Percentiles rank a stretch among this genome's conserved stretches.
Conservation (phyloP, 2,113 vertebrate genomes). For the Entomyzon cyanotis region DNA sequence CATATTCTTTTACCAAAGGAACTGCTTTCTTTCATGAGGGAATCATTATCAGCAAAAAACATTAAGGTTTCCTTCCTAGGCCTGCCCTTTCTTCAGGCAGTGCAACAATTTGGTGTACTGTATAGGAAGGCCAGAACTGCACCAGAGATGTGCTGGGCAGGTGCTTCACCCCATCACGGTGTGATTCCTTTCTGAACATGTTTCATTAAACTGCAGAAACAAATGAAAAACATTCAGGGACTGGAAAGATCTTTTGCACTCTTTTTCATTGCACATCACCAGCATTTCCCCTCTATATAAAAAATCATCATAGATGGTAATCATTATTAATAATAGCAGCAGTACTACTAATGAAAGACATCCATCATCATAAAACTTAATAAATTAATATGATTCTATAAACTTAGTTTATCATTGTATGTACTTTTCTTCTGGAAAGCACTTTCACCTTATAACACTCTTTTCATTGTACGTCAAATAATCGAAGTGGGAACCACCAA, state of each 20-base stretch:
- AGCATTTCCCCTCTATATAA: neutral
- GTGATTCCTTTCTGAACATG: neutral
- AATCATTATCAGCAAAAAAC: neutral
- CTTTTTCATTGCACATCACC: slow-evolving; percentile 2
- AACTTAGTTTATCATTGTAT: neutral
- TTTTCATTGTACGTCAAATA: neutral
- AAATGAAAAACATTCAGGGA: neutral
- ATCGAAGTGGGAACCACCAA: neutral
- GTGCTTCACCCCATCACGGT: neutral
- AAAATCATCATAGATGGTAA: neutral
- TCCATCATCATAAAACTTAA: neutral
- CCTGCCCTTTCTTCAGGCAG: neutral
- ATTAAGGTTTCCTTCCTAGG: neutral
- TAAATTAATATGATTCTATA: neutral
- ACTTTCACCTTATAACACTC: neutral
- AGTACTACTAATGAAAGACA: neutral
- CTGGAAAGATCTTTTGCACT: neutral
- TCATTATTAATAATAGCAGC: neutral
- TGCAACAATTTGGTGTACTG: neutral
- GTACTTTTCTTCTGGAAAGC: neutral
- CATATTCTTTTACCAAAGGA: neutral
- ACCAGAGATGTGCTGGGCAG: neutral
- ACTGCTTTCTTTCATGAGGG: neutral
- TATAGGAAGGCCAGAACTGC: neutral
- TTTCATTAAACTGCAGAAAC: neutral